phyloP scores from a whole-genome alignment of 2,888 invertebrate species.

The Agriotes lineatus region DNA sequence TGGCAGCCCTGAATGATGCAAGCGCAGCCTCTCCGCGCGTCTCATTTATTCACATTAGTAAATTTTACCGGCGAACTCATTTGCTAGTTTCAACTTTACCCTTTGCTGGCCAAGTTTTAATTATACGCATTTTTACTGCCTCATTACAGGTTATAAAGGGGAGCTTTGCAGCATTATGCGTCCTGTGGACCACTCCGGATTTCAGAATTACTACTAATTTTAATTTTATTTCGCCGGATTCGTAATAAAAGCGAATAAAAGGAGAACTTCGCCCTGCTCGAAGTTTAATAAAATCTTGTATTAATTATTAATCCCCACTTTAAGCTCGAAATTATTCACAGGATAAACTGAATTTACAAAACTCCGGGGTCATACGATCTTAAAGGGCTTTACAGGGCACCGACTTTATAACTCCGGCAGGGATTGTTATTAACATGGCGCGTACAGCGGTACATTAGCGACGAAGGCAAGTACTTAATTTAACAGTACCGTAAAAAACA shows the following conservation, averaged over 20 bases:
- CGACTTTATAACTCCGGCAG: background rate
- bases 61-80: constrained; percentile 42
- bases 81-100: constrained; percentile 47
- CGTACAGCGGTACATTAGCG: background rate
- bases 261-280: constrained; percentile 33
- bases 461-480: too few relatives aligned
- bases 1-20: constrained; percentile 54
- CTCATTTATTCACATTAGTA: constrained; percentile 56
- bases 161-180: constrained; percentile 38
- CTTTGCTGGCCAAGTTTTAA: constrained; percentile 47
- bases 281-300: constrained; percentile 42
- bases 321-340: constrained; percentile 39
- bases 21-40: constrained; percentile 49
- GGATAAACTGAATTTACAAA: constrained; percentile 36
- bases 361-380: constrained; percentile 35
- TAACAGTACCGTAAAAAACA: too few relatives aligned
- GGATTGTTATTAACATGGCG: too few relatives aligned
- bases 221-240: constrained; percentile 47
- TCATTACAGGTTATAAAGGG: constrained; percentile 49
- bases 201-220: constrained; percentile 49
- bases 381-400: background rate
- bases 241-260: constrained; percentile 43
- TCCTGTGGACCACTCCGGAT: constrained; percentile 45
- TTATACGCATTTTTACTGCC: constrained; percentile 51
- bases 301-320: constrained; percentile 44